Percentiles rank a stretch among this genome's conserved stretches.
These are phyloP conservation scores for Hestina assimilis DNA, from an alignment of 1,140 invertebrate genomes.

Conservation along the genomic window DNA sequence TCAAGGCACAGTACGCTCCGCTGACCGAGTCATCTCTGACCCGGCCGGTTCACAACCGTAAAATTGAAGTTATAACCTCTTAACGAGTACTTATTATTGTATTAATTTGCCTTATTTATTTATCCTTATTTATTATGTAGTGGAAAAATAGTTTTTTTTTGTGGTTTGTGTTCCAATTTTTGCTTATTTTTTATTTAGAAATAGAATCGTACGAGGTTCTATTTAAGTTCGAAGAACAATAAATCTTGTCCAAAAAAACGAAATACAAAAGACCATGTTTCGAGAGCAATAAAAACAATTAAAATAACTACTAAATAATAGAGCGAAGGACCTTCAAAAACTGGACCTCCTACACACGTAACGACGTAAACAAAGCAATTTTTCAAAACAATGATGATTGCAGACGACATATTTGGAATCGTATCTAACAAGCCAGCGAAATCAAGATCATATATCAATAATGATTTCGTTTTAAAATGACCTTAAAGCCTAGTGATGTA, in stretches of 20 bases:
- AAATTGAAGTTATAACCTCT: not conserved
- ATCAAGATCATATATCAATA: constrained; percentile 10
- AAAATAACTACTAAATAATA: constrained; percentile 13
- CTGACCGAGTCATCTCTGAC: constrained; percentile 33
- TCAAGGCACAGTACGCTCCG: constrained; percentile 32
- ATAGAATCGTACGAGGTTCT: too few species aligned
- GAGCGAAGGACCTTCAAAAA: constrained; percentile 6
- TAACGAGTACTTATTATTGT: not conserved
- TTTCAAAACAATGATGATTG: constrained; percentile 11
- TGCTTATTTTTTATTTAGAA: too few species aligned
- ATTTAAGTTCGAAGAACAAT: too few species aligned
- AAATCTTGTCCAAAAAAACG: too few species aligned
- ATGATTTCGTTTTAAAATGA: not conserved
- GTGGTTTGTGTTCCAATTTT: not conserved
- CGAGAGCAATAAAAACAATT: constrained; percentile 6
- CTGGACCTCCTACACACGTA: constrained; percentile 3
- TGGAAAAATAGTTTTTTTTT: not conserved
- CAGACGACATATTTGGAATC: constrained; percentile 13
- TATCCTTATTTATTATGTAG: not conserved
- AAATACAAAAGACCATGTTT: constrained; percentile 3
- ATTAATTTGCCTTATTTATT: not conserved
- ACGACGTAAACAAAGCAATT: constrained; percentile 8
- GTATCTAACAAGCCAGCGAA: constrained; percentile 6
- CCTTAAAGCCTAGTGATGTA: not conserved
- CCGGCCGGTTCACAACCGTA: constrained; percentile 6